Percentiles rank a stretch among this genome's conserved stretches.
Evolutionary conservation across 2,888 invertebrate genomes (phyloP).

Genomic region (Sepioteuthis lessoniana): DNA sequence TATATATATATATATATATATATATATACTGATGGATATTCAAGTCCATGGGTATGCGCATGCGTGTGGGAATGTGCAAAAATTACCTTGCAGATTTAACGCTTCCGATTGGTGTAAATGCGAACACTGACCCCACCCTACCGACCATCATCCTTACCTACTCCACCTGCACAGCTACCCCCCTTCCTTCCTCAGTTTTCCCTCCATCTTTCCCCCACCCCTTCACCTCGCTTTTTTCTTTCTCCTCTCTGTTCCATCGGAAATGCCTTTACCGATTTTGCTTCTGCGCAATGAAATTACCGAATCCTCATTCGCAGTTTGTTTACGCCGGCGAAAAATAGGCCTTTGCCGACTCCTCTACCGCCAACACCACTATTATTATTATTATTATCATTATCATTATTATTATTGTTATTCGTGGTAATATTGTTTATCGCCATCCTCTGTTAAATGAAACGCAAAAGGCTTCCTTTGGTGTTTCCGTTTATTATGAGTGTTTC

Average conservation of each 20-base stretch:
- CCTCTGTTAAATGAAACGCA: too few species aligned
- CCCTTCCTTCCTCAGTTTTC: not conserved
- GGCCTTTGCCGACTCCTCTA: not conserved
- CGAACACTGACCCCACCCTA: conserved; percentile 11
- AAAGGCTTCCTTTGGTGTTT: too few species aligned
- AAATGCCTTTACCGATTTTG: not conserved
- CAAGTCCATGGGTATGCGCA: not conserved
- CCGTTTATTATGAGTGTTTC: too few species aligned
- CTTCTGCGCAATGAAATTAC: not conserved
- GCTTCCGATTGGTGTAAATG: not conserved
- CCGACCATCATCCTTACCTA: not conserved
- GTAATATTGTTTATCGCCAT: too few species aligned
- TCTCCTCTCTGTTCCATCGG: not conserved
- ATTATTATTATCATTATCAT: not conserved
- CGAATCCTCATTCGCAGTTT: not conserved
- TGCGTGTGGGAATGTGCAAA: not conserved
- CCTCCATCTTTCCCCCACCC: not conserved
- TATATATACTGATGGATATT: not conserved
- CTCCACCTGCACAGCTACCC: not conserved
- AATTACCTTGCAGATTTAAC: not conserved
- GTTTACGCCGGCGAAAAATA: not conserved
- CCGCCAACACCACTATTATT: not conserved
- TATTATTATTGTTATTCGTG: too few species aligned
- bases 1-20: conserved; percentile 33
- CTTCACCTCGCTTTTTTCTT: not conserved